Base-by-base conservation (phyloP, 2,113 vertebrate species). In the Mormyrus iriodes region DNA sequence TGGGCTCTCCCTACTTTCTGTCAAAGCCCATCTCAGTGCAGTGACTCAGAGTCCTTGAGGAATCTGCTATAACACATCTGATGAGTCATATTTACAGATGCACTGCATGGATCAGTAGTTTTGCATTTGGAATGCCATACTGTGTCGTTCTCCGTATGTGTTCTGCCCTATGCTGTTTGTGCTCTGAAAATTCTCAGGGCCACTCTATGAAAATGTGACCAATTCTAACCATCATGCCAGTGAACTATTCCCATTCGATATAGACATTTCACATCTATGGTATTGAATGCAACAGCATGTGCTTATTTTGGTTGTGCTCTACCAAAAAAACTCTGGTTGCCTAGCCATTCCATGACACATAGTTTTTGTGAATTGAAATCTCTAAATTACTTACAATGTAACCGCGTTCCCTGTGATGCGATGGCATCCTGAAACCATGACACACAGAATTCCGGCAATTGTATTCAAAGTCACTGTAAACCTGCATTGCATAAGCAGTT, bases 41-140 rank as follows among this genome's bases (percentile, higher is more conserved):
- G 46, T 52, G 88, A 83, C 73, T 88, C 88, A 88, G 49, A 42
- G 88, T 46, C 88, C 88, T 76, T 69, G 69, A 79, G 31, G 46
- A 88, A 35, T 88, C 46, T 39, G 48, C 88, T 27, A 82, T 88
- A 69, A 79, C 88, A 88, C 69, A 76, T 88, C 88, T 42, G 48
- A 88, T 88, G 88, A 88, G 88, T 82, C 88, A 88, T 27, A 35
- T 51, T 44, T 49, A 39, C 88, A 88, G 19, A 76, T 9, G 5
- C 17, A 51, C 69, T 15, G 46, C 69, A 82, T n/a, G 49, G 85
- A 48, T 88, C 44, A 49, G 61, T 17, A 31, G 65, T 3, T 82
- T 35, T 82, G 46, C 17, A 46, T 86, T 84, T n/a, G 51, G 4
- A 15, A 4, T 13, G 49, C 85, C 44, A 15, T n/a, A 15, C 49